These are phyloP conservation scores for Oxytorus armatus DNA, from an alignment of 2,888 invertebrate genomes.

Conservation along the genomic window DNA sequence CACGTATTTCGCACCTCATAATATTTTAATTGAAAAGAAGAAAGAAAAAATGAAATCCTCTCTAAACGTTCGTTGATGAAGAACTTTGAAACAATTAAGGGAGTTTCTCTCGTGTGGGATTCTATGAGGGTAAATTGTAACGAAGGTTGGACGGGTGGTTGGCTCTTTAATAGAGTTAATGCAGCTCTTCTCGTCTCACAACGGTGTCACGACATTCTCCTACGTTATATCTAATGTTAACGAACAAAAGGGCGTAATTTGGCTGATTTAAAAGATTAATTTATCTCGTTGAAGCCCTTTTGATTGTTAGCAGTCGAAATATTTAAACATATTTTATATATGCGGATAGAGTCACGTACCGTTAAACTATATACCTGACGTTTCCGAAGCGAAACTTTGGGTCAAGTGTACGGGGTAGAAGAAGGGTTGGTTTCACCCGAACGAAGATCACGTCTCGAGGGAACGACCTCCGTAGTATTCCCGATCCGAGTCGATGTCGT, in stretches of 20 bases:
- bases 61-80: not conserved
- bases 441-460: conserved; percentile 66
- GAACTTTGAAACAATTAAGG: conserved; percentile 29
- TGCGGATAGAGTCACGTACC: not conserved
- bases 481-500: conserved; percentile 59
- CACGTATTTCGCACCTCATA: not conserved
- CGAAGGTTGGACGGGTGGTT: conserved; percentile 3
- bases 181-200: not conserved
- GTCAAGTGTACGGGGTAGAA: conserved; percentile 38
- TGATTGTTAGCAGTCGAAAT: too few species aligned
- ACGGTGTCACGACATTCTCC: not conserved
- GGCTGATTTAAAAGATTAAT: not conserved
- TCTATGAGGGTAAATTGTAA: too few species aligned
- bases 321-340: not conserved
- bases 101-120: not conserved
- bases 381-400: conserved; percentile 52
- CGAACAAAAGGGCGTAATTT: not conserved
- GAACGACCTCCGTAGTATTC: conserved; percentile 54
- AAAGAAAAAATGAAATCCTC: not conserved
- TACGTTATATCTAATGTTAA: not conserved
- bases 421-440: conserved; percentile 26
- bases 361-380: conserved; percentile 53
- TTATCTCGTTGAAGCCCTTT: not conserved
- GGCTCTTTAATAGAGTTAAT: conserved; percentile 25
- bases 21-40: not conserved